A percentile compares a stretch with the other conserved stretches of the same genome.
phyloP scores from a whole-genome alignment of 2,888 invertebrate genomes.

The Dicyrtomina minuta region DNA sequence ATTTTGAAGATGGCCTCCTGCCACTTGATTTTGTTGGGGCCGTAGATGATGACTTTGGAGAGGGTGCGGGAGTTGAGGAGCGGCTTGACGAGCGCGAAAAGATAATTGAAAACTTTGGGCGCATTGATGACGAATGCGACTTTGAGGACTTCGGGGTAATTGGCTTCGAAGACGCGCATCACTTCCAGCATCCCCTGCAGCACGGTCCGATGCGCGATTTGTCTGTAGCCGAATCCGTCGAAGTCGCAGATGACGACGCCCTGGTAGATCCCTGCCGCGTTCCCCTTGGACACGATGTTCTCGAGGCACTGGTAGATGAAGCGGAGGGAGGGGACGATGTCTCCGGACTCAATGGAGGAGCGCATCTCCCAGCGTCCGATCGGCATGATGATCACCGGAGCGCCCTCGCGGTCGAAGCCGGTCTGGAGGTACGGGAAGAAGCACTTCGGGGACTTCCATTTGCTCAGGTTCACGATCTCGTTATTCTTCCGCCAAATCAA shows the following conservation, averaged over 20 bases:
- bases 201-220: slow-evolving; percentile 41
- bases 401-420: slow-evolving; percentile 33
- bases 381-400: slow-evolving; percentile 36
- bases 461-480: slow-evolving; percentile 26
- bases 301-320: slow-evolving; percentile 39
- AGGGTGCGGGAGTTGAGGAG: slow-evolving; percentile 38
- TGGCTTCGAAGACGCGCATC: slow-evolving; percentile 36
- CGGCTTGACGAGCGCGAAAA: slow-evolving; percentile 35
- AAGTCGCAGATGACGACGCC: slow-evolving; percentile 45
- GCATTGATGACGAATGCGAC: slow-evolving; percentile 38
- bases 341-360: slow-evolving; percentile 32
- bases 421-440: slow-evolving; percentile 37
- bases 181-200: slow-evolving; percentile 39
- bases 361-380: slow-evolving; percentile 39
- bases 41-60: slow-evolving; percentile 32
- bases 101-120: slow-evolving; percentile 36
- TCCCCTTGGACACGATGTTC: slow-evolving; percentile 17
- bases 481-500: slow-evolving; percentile 39
- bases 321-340: slow-evolving; percentile 35
- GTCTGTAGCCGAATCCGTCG: slow-evolving; percentile 46
- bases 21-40: slow-evolving; percentile 36
- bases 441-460: slow-evolving; percentile 32
- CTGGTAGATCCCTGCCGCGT: slow-evolving; percentile 26
- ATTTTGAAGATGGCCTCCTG: slow-evolving; percentile 27
- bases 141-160: slow-evolving; percentile 39